Percentiles rank a stretch among this genome's conserved stretches.
These are phyloP conservation scores for Valencia hispanica DNA, from an alignment of 2,797 vertebrate genomes.

Conservation along the genomic window DNA sequence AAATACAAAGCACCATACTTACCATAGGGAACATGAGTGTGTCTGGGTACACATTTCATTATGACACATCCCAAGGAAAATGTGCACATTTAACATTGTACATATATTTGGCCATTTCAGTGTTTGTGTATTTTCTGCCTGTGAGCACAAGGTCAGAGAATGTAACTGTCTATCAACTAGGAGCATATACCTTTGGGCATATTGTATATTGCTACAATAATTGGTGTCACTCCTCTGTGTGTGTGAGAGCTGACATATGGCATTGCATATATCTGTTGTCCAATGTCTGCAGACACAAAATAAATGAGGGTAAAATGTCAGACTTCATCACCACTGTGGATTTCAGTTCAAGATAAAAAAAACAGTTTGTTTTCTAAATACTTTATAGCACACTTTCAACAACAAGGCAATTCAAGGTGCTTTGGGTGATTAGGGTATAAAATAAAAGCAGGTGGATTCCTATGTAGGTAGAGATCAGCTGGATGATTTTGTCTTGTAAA, in stretches of 20 bases:
- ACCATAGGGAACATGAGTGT: neutral
- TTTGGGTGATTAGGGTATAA: too few species aligned
- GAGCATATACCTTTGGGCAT: conserved; percentile 10
- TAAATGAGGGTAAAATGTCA: conserved; percentile 6
- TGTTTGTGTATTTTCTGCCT: neutral
- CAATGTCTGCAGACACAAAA: conserved; percentile 2
- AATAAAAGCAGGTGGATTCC: neutral
- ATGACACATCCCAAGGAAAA: neutral
- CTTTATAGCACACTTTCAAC: too few species aligned
- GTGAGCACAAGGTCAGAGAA: conserved; percentile 1
- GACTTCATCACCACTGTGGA: neutral
- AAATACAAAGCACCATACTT: conserved; percentile 25
- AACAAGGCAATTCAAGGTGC: too few species aligned
- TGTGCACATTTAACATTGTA: neutral
- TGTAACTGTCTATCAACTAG: conserved; percentile 1
- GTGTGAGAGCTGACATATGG: conserved; percentile 26
- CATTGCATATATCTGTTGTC: neutral
- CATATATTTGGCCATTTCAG: neutral
- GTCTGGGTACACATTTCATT: neutral
- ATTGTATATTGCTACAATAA: conserved; percentile 19
- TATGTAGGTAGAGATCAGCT: neutral
- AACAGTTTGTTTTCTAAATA: neutral
- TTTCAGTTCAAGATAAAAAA: neutral
- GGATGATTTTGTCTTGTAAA: neutral
- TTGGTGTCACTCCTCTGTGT: conserved; percentile 30